These are phyloP conservation scores for Bacillus rossius DNA, from an alignment of 1,140 invertebrate species.

Conservation along the genomic window DNA sequence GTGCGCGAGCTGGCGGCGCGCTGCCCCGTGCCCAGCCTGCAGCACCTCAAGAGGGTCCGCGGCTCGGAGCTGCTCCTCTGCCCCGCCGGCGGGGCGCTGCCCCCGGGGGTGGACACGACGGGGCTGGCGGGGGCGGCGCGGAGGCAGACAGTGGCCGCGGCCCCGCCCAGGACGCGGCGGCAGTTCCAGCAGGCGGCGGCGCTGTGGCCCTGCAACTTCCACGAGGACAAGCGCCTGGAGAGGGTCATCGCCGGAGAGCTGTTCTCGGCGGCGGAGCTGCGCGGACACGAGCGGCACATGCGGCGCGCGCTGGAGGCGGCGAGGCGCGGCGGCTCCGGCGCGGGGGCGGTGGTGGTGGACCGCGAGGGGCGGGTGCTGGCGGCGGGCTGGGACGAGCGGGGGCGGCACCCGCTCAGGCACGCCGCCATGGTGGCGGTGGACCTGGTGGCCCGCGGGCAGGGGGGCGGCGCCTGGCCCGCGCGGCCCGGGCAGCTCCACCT, in stretches of 20 bases:
- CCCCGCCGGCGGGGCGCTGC: neutral
- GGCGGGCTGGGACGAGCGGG: conserved; percentile 53
- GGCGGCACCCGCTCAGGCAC: conserved; percentile 72
- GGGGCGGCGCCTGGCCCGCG: conserved; percentile 65
- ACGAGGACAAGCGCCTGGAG: conserved; percentile 60
- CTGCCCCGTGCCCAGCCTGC: conserved; percentile 51
- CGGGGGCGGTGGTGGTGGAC: conserved; percentile 62
- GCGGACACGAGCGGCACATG: conserved; percentile 57
- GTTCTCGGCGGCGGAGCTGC: conserved; percentile 54
- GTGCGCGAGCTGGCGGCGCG: conserved; percentile 52
- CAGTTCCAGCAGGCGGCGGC: conserved; percentile 59
- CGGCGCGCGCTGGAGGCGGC: conserved; percentile 46
- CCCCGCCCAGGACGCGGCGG: conserved; percentile 53
- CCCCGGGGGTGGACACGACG: conserved; percentile 43
- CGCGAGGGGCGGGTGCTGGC: conserved; percentile 56
- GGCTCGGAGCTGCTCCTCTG: conserved; percentile 52
- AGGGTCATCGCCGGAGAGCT: conserved; percentile 52
- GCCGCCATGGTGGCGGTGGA: conserved; percentile 82
- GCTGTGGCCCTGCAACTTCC: conserved; percentile 80
- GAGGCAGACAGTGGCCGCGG: conserved; percentile 52
- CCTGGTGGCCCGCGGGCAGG: conserved; percentile 72
- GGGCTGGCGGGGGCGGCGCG: conserved; percentile 48
- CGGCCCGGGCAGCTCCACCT: neutral
- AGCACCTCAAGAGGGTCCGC: conserved; percentile 69
- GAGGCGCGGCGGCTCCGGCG: conserved; percentile 35